These are phyloP conservation scores for zebrafish (Danio rerio) DNA, from an alignment of 2,113 vertebrate species.

Conservation along the genomic window GRCz12tu NC_133177.1:27051001-27051500, in stretches of 20 bases:
- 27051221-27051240: slow-evolving; percentile 1
- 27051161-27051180: slow-evolving; percentile 21
- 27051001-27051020: not conserved
- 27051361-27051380: slow-evolving; percentile 2
- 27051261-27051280: no score
- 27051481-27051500: slow-evolving; percentile 6
- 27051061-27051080: not conserved
- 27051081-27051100: not conserved
- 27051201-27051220: slow-evolving; percentile 18
- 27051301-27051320: not conserved
- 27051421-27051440: not conserved
- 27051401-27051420: not conserved
- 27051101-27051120: not conserved
- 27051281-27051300: not conserved
- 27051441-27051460: slow-evolving; percentile 16
- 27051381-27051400: slow-evolving; percentile 5
- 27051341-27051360: not conserved
- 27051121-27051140: not conserved
- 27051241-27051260: slow-evolving; percentile 18
- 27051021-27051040: not conserved
- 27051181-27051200: slow-evolving; percentile 19
- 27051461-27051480: slow-evolving; percentile 16
- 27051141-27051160: not conserved
- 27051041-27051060: slow-evolving; percentile 16
- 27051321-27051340: not conserved